Percentiles rank a stretch among this genome's conserved stretches.
These are phyloP conservation scores for Tachystola acroxantha DNA, from an alignment of 2,888 invertebrate species.

Conservation along the genomic window DNA sequence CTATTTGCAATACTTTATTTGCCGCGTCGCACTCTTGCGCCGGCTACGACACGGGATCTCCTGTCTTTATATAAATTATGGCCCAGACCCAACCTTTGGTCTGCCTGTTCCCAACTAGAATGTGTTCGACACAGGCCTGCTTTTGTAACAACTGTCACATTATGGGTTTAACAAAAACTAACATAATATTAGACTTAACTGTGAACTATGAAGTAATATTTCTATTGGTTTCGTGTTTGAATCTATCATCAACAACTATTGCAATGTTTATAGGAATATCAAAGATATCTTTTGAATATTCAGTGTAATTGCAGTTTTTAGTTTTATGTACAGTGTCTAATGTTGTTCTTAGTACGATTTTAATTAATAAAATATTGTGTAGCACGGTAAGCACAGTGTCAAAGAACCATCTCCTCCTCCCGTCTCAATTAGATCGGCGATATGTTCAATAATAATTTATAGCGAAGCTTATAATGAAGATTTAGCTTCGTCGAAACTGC, in stretches of 20 bases:
- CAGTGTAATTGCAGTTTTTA: too few species aligned
- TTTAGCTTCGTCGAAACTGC: conserved; percentile 49
- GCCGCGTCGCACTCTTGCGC: conserved; percentile 28
- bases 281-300: too few species aligned
- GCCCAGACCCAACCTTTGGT: conserved; percentile 16
- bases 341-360: too few species aligned
- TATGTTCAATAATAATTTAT: conserved; percentile 55
- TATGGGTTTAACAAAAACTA: too few species aligned
- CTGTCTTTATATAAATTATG: conserved; percentile 58
- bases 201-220: too few species aligned
- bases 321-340: too few species aligned
- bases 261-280: too few species aligned
- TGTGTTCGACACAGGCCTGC: conserved; percentile 16
- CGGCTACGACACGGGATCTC: conserved; percentile 50
- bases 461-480: conserved; percentile 60
- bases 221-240: too few species aligned
- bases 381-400: background rate
- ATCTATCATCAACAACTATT: too few species aligned
- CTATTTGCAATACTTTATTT: conserved; percentile 43
- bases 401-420: conserved; percentile 24
- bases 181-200: too few species aligned
- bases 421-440: conserved; percentile 54
- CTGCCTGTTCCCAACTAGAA: conserved; percentile 24
- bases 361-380: too few species aligned
- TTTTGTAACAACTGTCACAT: conserved; percentile 2